phyloP scores from a whole-genome alignment of 2,113 vertebrate species.

The Misgurnus mizolepis region DNA sequence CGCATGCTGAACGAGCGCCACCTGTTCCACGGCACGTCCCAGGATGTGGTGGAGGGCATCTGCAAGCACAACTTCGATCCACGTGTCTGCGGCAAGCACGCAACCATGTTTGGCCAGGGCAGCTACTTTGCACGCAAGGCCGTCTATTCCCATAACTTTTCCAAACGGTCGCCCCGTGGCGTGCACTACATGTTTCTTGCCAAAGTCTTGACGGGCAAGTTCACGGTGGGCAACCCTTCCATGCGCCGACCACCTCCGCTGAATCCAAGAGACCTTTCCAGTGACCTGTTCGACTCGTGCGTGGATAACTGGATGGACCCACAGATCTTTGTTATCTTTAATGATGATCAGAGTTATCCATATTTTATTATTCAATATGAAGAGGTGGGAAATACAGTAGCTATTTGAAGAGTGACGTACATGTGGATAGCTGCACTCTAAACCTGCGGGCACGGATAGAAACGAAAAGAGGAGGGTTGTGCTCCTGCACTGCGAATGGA shows the following conservation, averaged over 20 bases:
- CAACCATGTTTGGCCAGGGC: conserved; percentile 98
- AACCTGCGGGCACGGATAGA: not conserved
- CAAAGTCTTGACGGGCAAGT: conserved; percentile 94
- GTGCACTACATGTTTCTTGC: conserved; percentile 99
- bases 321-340: conserved; percentile 99
- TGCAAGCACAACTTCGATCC: conserved; percentile 99
- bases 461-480: not conserved
- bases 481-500: conserved; percentile 1
- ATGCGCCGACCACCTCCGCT: conserved; percentile 94
- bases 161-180: conserved; percentile 89
- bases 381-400: conserved; percentile 91
- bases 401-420: conserved; percentile 74
- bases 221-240: conserved; percentile 92
- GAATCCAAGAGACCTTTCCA: conserved; percentile 87
- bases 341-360: conserved; percentile 98
- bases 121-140: conserved; percentile 98
- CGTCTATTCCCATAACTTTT: conserved; percentile 97
- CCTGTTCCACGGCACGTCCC: conserved; percentile 96
- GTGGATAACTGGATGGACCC: conserved; percentile 98
- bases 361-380: conserved; percentile 99
- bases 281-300: conserved; percentile 97
- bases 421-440: conserved; percentile 35
- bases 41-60: conserved; percentile 95
- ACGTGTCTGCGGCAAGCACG: conserved; percentile 94
- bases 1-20: conserved; percentile 92